Evolutionary conservation across 2,888 invertebrate genomes (phyloP).

Genomic region (Mycogona germanica): DNA sequence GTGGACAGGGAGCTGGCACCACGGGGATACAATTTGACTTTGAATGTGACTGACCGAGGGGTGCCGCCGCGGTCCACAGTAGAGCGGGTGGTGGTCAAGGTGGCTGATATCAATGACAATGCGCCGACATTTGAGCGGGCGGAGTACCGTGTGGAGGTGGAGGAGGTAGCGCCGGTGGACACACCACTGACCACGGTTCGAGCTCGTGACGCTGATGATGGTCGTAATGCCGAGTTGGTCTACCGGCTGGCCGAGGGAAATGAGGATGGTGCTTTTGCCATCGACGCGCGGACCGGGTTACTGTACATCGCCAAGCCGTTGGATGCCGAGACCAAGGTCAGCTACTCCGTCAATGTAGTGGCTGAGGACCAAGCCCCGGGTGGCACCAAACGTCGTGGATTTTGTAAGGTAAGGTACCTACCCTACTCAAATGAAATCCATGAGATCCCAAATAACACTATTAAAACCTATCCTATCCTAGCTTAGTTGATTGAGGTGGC

Average conservation of each 20-base stretch:
- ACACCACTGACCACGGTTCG: slow-evolving; percentile 78
- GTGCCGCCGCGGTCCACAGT: slow-evolving; percentile 62
- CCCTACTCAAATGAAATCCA: too few relatives aligned
- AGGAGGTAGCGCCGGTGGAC: slow-evolving; percentile 77
- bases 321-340: slow-evolving; percentile 71
- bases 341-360: slow-evolving; percentile 76
- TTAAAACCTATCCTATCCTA: too few relatives aligned
- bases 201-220: slow-evolving; percentile 72
- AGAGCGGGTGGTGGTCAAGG: slow-evolving; percentile 64
- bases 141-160: slow-evolving; percentile 72
- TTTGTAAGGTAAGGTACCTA: too few relatives aligned
- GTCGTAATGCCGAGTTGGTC: slow-evolving; percentile 67
- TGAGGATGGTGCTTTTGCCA: slow-evolving; percentile 72
- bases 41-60: slow-evolving; percentile 74
- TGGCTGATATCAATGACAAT: slow-evolving; percentile 71
- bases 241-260: slow-evolving; percentile 86
- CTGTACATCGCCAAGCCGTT: slow-evolving; percentile 66
- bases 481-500: too few relatives aligned
- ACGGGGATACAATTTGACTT: slow-evolving; percentile 72
- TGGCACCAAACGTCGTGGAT: slow-evolving; percentile 70
- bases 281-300: slow-evolving; percentile 81
- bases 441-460: too few relatives aligned
- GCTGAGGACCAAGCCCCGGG: slow-evolving; percentile 78
- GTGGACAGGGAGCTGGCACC: slow-evolving; percentile 65
- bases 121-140: slow-evolving; percentile 76